These are phyloP conservation scores for Lophotriccus pileatus DNA, from an alignment of 2,797 vertebrate species.

Conservation along the genomic window DNA sequence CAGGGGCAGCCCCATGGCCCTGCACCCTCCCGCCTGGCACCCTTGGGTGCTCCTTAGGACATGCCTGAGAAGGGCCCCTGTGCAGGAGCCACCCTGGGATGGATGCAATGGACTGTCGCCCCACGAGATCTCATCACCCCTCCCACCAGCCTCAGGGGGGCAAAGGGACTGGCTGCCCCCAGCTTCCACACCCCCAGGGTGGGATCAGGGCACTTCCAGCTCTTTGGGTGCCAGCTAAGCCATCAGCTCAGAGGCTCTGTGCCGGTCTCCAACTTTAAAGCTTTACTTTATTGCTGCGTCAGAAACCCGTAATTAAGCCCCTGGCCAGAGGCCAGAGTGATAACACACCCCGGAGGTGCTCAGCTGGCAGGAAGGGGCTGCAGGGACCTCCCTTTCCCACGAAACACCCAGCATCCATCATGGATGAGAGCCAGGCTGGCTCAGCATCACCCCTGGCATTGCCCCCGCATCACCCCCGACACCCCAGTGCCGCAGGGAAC, in stretches of 20 bases:
- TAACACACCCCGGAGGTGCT: background rate
- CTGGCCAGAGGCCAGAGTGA: background rate
- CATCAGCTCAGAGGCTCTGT: accelerated
- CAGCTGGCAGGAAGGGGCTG: background rate
- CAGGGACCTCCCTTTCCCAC: background rate
- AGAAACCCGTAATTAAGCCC: background rate
- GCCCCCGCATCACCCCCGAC: background rate
- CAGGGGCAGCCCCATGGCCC: background rate
- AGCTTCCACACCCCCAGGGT: background rate
- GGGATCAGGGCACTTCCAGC: background rate
- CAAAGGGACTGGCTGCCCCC: accelerated
- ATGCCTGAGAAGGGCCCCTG: background rate
- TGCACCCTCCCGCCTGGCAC: background rate
- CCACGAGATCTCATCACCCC: background rate
- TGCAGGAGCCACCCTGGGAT: accelerated
- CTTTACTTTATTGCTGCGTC: background rate
- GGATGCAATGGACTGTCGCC: accelerated
- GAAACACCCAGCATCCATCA: background rate
- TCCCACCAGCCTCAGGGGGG: background rate
- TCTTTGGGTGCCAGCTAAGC: background rate
- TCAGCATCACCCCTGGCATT: background rate
- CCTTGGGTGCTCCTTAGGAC: background rate
- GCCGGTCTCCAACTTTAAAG: background rate
- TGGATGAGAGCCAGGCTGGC: background rate
- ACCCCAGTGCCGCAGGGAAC: accelerated